Evolutionary conservation across 2,113 vertebrate species (phyloP).

Genomic region (Micromys minutus): DNA sequence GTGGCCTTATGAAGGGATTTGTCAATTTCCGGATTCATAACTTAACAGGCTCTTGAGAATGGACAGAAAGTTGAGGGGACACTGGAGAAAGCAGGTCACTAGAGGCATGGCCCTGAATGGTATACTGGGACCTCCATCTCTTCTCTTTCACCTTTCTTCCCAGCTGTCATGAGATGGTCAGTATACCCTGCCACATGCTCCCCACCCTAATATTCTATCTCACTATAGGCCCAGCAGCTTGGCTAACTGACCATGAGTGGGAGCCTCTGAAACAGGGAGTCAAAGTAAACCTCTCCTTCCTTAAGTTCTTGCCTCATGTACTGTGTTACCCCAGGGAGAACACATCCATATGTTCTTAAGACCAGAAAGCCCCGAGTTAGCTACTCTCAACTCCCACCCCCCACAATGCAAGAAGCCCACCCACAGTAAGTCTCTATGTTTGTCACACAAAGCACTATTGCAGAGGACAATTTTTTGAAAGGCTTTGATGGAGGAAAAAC

Average conservation of each 20-base stretch:
- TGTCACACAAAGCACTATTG: not conserved
- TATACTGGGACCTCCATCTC: not conserved
- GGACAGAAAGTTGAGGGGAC: not conserved
- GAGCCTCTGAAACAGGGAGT: not conserved
- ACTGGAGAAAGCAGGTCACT: not conserved
- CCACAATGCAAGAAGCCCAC: not conserved
- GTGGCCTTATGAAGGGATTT: not conserved
- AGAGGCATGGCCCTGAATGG: no score
- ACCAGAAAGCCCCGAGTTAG: not conserved
- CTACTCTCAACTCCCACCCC: not conserved
- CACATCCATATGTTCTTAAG: not conserved
- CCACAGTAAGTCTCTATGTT: not conserved
- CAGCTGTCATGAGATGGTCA: not conserved
- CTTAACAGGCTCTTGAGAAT: not conserved
- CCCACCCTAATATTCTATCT: not conserved
- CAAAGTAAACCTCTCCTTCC: not conserved
- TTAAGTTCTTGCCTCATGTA: not conserved
- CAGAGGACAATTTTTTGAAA: not conserved
- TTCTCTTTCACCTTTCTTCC: not conserved
- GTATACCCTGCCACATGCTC: not conserved
- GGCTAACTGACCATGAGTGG: not conserved
- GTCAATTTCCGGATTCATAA: not conserved
- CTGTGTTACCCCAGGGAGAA: not conserved
- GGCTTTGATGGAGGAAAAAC: not conserved
- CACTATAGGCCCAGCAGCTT: not conserved